phyloP scores from a whole-genome alignment of 2,888 invertebrate genomes.

The Glyphotaelius pellucidus region DNA sequence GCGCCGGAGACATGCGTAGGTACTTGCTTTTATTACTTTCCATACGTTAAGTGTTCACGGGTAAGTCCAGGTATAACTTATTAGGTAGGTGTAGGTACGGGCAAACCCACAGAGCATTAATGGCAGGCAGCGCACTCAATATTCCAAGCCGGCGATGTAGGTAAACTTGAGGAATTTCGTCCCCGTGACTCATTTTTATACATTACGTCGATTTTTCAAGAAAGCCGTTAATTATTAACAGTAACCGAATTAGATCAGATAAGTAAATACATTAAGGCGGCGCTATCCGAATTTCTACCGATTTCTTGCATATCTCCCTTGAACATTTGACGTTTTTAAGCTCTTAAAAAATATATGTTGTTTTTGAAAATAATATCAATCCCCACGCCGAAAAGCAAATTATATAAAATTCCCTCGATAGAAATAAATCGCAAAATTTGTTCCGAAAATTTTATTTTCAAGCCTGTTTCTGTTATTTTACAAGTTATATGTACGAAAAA shows the following conservation, averaged over 20 bases:
- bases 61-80: slow-evolving; percentile 12
- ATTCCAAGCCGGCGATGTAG: not conserved
- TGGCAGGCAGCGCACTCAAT: not conserved
- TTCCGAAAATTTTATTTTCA: no score
- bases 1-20: slow-evolving; percentile 11
- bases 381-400: no score
- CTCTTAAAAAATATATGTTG: no score
- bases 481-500: no score
- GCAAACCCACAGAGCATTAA: not conserved
- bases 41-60: not conserved
- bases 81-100: not conserved
- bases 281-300: no score
- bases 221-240: not conserved
- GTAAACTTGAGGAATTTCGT: not conserved
- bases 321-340: no score
- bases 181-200: not conserved
- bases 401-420: no score
- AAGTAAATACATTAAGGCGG: no score
- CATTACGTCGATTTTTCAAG: not conserved
- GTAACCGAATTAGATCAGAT: not conserved
- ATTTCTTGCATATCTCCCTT: no score
- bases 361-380: no score
- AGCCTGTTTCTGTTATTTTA: no score
- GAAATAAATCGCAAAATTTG: no score
- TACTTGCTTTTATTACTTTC: slow-evolving; percentile 7